Base-by-base conservation (phyloP, 2,888 invertebrate species). In the Ceramica pisi region DNA sequence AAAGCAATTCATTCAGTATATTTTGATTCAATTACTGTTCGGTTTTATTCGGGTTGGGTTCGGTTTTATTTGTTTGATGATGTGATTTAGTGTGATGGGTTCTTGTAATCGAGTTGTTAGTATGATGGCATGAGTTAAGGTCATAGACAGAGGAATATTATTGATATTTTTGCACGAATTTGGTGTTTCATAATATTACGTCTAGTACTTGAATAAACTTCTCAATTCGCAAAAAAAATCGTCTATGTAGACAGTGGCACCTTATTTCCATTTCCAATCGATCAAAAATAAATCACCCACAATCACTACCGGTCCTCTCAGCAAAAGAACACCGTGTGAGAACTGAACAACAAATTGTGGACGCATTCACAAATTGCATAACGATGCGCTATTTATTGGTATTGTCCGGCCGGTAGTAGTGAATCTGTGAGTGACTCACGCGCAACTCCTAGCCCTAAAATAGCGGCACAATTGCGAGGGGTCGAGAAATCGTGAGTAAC, bases 401-500 rank as follows among this genome's bases (percentile, higher is more conserved):
- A 61, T 46, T 73, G 65, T 78, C 78, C 84, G 74, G 71, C 64
- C 71, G 71, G 57, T 65, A 60, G 56, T 71, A 75, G 31, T 65
- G 64, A 70, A 74, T 46, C 19, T 46, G 44, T 19, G 46, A 8
- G 19, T 88, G 86, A 89, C 66, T 82, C 78, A 81, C 38, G 38
- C 61, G 56, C 67, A 66, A 80, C 77, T 80, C 48, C 75, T 86
- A 75, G 72, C 86, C 86, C 88, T 86, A 85, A 90, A 91, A 91
- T 91, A 90, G 88, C 79, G 51, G 44, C 31, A 67, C 86, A 88
- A 88, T 87, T 87, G 84, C 83, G 66, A 71, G 79, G 71, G 71
- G 64, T 71, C 83, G 66, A 71, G 79, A 69, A 69, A 62, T 71
- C 75, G 85, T 90, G 90, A 91, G 84, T 88, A 89, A 89, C 79